Base-by-base conservation (phyloP, 2,113 vertebrate genomes). In the Saguinus midas region DNA sequence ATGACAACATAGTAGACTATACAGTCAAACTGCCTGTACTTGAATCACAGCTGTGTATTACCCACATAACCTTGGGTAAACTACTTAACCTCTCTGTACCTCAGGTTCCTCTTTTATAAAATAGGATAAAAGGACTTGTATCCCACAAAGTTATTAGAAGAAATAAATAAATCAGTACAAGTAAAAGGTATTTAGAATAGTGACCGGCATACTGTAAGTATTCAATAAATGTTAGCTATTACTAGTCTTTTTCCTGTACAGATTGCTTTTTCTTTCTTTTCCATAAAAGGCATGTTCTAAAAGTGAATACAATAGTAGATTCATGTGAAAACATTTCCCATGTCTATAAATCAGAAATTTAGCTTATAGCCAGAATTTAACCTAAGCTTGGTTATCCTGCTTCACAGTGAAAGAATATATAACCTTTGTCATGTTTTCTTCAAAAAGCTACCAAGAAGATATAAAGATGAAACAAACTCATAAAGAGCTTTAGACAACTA, bases 31-130 rank as follows among this genome's bases (percentile, higher is more conserved):
- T 87, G 50, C 43, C 43, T 40, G 20, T 14, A 35, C 73, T 20
- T 91, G 32, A 83, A 83, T 64, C 14, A 2, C n/a, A 92, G n/a
- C 7, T 58, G 13, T 40, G 50, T 78, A 64, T n/a, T 40, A 61
- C 23, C 27, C 16, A 78, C 0, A 0, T 68, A 20, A 73, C 21
- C n/a, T 27, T 40, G 32, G 6, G 27, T 79, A 75, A 90, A 17
- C 18, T 73, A 82, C 6, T 66, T 55, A 80, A 96, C 20, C 45
- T 87, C n/a, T 55, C 61, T 35, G 66, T 64, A 76, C 27, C 70
- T 90, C 87, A 75, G 40, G 83, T 87, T 92, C 61, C 58, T 96
- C 64, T 75, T 57, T n/a, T 78, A 86, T 48, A 75, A 94, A 92
- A 40, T 73, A 8, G 10, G n/a, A 76, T n/a, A 72, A 76, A 87